Evolutionary conservation across 92 coral and sea anemone species (phyloP).

Genomic region (Porites evermanni): DNA sequence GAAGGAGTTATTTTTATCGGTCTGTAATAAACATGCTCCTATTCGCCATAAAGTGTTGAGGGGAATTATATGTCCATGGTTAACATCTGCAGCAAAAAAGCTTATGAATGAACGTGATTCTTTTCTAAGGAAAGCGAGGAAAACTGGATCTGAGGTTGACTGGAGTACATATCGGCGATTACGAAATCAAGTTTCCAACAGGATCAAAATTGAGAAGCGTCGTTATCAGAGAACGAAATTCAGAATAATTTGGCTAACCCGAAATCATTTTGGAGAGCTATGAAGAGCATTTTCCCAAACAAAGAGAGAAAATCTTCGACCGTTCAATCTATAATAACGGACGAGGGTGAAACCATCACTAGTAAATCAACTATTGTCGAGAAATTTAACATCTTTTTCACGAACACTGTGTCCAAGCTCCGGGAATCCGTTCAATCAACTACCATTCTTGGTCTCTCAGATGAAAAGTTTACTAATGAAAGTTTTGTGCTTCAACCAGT

Average conservation of each 20-base stretch:
- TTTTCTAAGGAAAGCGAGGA: constrained; percentile 52
- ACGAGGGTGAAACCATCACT: too few species aligned
- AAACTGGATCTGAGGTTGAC: constrained; percentile 47
- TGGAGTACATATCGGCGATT: constrained; percentile 34
- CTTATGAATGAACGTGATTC: constrained; percentile 42
- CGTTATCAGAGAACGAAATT: too few species aligned
- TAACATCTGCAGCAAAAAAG: constrained; percentile 30
- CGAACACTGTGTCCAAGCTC: background rate
- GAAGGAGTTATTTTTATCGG: constrained; percentile 7
- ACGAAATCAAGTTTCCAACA: too few species aligned
- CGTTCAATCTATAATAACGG: too few species aligned
- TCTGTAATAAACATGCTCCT: constrained; percentile 37
- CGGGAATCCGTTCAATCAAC: background rate
- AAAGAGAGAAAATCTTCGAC: too few species aligned
- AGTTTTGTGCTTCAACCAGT: too few species aligned
- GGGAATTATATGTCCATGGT: constrained; percentile 43
- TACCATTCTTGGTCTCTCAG: too few species aligned
- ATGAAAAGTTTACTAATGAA: too few species aligned
- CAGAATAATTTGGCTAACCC: too few species aligned
- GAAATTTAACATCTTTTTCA: background rate
- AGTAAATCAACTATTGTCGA: background rate
- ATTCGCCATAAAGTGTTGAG: constrained; percentile 1
- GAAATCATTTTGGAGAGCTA: too few species aligned
- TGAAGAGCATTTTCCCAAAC: too few species aligned
- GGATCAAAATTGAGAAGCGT: too few species aligned